Evolutionary conservation across 2,797 vertebrate genomes (phyloP), one percentile per base, ranked within the genome.

Genomic region (Gallinago stenura): DNA sequence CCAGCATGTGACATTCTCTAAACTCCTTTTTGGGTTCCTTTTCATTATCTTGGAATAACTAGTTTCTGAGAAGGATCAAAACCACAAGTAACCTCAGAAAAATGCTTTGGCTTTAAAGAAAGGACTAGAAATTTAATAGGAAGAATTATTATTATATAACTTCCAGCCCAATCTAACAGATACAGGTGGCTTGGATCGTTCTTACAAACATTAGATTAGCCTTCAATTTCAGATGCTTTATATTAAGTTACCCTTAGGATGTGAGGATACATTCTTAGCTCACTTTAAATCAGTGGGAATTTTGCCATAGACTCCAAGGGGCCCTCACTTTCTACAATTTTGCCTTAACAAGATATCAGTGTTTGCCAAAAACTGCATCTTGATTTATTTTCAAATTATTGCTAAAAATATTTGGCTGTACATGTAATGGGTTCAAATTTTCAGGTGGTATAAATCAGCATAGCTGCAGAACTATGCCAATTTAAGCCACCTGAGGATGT

Each of bases 331-430:
- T 91, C 54, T 69, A 57, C 26, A 82, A 20, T 91, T 91, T 83
- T 88, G 39, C 22, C 64, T 83, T 90, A 80, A 80, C 5, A 62
- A 91, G 39, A 4, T 53, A 75, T 17, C 45, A 60, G 8, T n/a
- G 28, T 65, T 76, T 70, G 37, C 60, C 61, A 94, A 93, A 93
- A 91, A 15, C 22, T 77, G 48, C 8, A 57, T 77, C 26, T 70
- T 91, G 53, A 71, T 86, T 90, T 91, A 71, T 78, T 83, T 93
- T 19, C 31, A 72, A 91, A 94, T 81, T 75, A 81, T 46, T 88
- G 46, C 25, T 71, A 81, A 90, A 95, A 88, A 81, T 81, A 91
- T 68, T 83, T 83, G 68, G 30, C 41, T 91, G 84, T 73, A 77
- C 3, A 37, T 21, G n/a, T 17, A 87, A 73, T 21, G 6, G 8